A percentile compares a stretch with the other conserved stretches of the same genome.
Evolutionary conservation across 2,797 vertebrate genomes (phyloP).

Genomic region (Brotula barbata): DNA sequence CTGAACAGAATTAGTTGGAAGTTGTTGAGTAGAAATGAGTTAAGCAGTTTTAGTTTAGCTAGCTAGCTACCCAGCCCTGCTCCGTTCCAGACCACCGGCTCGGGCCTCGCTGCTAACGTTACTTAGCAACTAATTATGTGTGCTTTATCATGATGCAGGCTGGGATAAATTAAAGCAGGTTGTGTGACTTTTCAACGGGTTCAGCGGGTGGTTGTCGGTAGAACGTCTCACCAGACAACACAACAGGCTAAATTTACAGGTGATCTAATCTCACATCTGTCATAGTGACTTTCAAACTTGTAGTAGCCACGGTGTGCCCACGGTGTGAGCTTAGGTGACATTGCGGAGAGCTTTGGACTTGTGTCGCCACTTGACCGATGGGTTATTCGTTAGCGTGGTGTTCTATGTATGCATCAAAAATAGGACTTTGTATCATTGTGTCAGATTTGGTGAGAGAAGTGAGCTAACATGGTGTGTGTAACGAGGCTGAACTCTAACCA

Average conservation of each 20-base stretch:
- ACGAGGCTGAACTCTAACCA: slow-evolving; percentile 35
- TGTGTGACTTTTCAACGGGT: neutral
- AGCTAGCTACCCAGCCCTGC: slow-evolving; percentile 52
- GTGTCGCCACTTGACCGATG: neutral
- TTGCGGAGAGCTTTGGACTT: slow-evolving; percentile 69
- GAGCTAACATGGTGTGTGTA: slow-evolving; percentile 4
- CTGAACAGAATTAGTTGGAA: slow-evolving; percentile 21
- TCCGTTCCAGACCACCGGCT: slow-evolving; percentile 31
- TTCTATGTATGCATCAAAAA: neutral
- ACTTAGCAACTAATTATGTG: slow-evolving; percentile 57
- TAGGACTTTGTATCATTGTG: no score
- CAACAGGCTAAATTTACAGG: slow-evolving; percentile 6
- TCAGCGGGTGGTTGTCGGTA: neutral
- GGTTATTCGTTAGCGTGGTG: no score
- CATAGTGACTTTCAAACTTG: slow-evolving; percentile 47
- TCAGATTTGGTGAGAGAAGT: slow-evolving; percentile 8
- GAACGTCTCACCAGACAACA: neutral
- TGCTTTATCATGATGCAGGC: neutral
- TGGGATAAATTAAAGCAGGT: slow-evolving; percentile 11
- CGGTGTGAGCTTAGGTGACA: slow-evolving; percentile 60
- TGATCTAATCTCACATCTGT: slow-evolving; percentile 27
- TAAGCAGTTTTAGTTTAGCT: slow-evolving; percentile 56
- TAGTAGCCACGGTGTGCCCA: slow-evolving; percentile 51
- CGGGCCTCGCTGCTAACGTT: slow-evolving; percentile 66
- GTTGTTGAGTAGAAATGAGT: slow-evolving; percentile 52